phyloP scores from a whole-genome alignment of 1,140 invertebrate genomes.

The Cotesia vestalis region DNA sequence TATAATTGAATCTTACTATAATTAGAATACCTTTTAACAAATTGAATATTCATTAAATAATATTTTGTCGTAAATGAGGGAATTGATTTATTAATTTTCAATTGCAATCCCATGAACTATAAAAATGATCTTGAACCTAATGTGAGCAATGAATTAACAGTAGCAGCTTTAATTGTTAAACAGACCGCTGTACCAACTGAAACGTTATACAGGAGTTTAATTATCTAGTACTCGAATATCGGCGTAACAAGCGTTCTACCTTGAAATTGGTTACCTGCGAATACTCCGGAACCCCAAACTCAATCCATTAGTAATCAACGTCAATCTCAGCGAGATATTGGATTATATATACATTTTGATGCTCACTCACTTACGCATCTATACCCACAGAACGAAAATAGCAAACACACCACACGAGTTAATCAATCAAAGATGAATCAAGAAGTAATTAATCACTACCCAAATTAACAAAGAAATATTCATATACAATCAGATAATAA shows the following conservation, averaged over 20 bases:
- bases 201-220: not conserved
- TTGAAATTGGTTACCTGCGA: conserved; percentile 34
- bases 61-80: too few species aligned
- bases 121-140: too few species aligned
- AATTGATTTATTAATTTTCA: too few species aligned
- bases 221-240: conserved; percentile 6
- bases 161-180: not conserved
- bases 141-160: too few species aligned
- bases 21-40: too few species aligned
- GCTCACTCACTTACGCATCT: not conserved
- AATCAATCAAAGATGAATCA: conserved; percentile 27
- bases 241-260: conserved; percentile 15
- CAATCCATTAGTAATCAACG: conserved; percentile 37
- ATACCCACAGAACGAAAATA: too few species aligned
- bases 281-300: conserved; percentile 12
- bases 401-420: conserved; percentile 5
- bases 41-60: too few species aligned
- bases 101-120: too few species aligned
- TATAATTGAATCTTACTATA: too few species aligned
- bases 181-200: not conserved
- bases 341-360: not conserved
- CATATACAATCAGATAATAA: too few species aligned
- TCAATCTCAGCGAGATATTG: conserved; percentile 21
- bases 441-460: conserved; percentile 20
- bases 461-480: not conserved